phyloP scores from a whole-genome alignment of 2,888 invertebrate genomes.

The Diaphora mendica region DNA sequence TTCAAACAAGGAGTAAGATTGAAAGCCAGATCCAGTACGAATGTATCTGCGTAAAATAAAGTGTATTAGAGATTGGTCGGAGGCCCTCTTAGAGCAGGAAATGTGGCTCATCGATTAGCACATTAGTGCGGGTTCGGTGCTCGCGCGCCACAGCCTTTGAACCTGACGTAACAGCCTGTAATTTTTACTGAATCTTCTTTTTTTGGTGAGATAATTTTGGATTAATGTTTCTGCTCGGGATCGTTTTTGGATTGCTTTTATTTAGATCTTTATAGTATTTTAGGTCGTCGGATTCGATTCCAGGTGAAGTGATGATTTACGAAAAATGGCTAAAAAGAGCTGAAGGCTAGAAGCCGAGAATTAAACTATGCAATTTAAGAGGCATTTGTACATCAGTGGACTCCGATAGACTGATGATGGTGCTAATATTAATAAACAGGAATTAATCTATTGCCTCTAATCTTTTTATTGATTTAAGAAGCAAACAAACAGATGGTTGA shows the following conservation, averaged over 20 bases:
- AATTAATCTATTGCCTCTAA: neutral
- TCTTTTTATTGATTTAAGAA: neutral
- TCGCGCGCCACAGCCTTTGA: slow-evolving; percentile 56
- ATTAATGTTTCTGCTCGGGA: slow-evolving; percentile 15
- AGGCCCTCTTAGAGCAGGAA: slow-evolving; percentile 67
- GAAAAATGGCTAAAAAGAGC: too few relatives aligned
- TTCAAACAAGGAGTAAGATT: neutral
- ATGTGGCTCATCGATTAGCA: slow-evolving; percentile 74
- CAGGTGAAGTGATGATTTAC: neutral
- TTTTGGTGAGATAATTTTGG: slow-evolving; percentile 39
- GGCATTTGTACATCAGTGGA: too few relatives aligned
- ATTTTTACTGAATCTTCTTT: slow-evolving; percentile 34
- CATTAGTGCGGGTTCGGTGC: slow-evolving; percentile 74
- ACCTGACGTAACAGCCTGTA: slow-evolving; percentile 45
- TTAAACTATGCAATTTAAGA: too few relatives aligned
- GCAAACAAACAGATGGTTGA: neutral
- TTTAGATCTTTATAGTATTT: neutral
- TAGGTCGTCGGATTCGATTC: neutral
- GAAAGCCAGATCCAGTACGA: slow-evolving; percentile 31
- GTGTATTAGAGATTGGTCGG: slow-evolving; percentile 58
- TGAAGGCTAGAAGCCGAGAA: too few relatives aligned
- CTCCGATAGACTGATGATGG: too few relatives aligned
- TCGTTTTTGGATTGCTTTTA: neutral
- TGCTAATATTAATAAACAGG: neutral
- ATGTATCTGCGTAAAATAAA: slow-evolving; percentile 50